phyloP scores from a whole-genome alignment of 2,888 invertebrate species.

The Gandaritis pyraliata region DNA sequence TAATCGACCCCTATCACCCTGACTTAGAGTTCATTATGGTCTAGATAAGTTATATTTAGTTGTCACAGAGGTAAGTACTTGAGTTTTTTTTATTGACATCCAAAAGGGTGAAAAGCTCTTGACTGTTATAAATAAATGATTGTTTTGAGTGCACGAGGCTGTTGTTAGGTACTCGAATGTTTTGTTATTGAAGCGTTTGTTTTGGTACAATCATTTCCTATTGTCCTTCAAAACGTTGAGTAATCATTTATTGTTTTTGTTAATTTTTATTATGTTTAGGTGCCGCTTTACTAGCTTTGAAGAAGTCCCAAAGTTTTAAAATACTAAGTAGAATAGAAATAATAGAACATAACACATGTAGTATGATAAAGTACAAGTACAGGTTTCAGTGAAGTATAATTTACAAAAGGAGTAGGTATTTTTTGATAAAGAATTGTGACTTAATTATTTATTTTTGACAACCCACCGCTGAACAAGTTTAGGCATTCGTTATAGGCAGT shows the following conservation, averaged over 20 bases:
- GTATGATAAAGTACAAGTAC: no score
- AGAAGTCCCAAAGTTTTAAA: neutral
- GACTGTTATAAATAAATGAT: conserved; percentile 49
- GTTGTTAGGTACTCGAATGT: conserved; percentile 34
- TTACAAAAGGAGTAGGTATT: no score
- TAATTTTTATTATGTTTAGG: conserved; percentile 4
- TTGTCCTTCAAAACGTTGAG: conserved; percentile 26
- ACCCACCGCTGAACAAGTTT: neutral
- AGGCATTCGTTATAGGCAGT: no score
- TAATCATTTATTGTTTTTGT: conserved; percentile 9
- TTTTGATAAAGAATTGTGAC: no score
- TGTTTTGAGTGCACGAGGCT: conserved; percentile 40
- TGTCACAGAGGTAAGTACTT: conserved; percentile 34
- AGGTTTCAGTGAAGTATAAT: no score
- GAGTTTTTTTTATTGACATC: conserved; percentile 39
- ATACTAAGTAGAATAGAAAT: neutral
- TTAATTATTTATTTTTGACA: no score
- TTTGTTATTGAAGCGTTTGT: conserved; percentile 36
- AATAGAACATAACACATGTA: no score
- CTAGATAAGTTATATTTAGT: conserved; percentile 23
- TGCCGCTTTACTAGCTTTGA: neutral
- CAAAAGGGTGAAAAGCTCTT: conserved; percentile 47
- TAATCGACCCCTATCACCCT: conserved; percentile 26
- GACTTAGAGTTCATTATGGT: conserved; percentile 32
- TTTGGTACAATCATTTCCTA: conserved; percentile 35